Conservation (phyloP, 2,888 invertebrate genomes). For the Oxystoma pomonae region DNA sequence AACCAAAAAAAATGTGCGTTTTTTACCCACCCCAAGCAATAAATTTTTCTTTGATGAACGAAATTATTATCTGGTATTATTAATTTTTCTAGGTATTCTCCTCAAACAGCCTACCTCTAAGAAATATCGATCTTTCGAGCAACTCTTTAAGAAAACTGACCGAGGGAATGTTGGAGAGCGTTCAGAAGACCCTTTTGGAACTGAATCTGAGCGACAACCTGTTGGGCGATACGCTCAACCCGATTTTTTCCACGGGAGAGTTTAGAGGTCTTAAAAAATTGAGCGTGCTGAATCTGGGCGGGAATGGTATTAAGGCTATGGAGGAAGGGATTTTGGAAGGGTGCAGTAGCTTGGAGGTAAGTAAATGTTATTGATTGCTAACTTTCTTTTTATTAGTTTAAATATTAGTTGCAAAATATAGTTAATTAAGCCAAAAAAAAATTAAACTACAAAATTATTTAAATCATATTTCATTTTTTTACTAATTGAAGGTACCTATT, state of each 20-base stretch:
- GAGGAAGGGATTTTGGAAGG: slow-evolving; percentile 86
- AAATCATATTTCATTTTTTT: too few relatives aligned
- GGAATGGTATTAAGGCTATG: slow-evolving; percentile 75
- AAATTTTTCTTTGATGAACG: too few relatives aligned
- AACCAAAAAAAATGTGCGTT: too few relatives aligned
- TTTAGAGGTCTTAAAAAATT: slow-evolving; percentile 72
- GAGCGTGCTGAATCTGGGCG: slow-evolving; percentile 71
- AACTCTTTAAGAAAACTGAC: slow-evolving; percentile 77
- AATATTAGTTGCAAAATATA: too few relatives aligned
- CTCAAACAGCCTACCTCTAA: slow-evolving; percentile 66
- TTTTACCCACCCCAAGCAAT: too few relatives aligned
- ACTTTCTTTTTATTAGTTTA: too few relatives aligned
- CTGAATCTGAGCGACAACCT: slow-evolving; percentile 73
- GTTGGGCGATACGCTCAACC: slow-evolving; percentile 82
- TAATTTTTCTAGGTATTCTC: slow-evolving; percentile 63
- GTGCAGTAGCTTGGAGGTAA: slow-evolving; percentile 69
- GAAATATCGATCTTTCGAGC: slow-evolving; percentile 75
- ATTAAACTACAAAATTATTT: too few relatives aligned
- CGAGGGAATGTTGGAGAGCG: slow-evolving; percentile 62
- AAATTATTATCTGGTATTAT: too few relatives aligned
- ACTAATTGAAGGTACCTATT: too few relatives aligned
- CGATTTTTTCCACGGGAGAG: slow-evolving; percentile 84
- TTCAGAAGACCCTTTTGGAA: slow-evolving; percentile 64
- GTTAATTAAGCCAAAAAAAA: too few relatives aligned
- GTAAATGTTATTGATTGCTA: too few relatives aligned